A percentile compares a stretch with the other conserved stretches of the same genome.
These are phyloP conservation scores for Ephydatia muelleri DNA, from an alignment of 37 sponge, comb jelly and placozoan species.

Conservation along the genomic window DNA sequence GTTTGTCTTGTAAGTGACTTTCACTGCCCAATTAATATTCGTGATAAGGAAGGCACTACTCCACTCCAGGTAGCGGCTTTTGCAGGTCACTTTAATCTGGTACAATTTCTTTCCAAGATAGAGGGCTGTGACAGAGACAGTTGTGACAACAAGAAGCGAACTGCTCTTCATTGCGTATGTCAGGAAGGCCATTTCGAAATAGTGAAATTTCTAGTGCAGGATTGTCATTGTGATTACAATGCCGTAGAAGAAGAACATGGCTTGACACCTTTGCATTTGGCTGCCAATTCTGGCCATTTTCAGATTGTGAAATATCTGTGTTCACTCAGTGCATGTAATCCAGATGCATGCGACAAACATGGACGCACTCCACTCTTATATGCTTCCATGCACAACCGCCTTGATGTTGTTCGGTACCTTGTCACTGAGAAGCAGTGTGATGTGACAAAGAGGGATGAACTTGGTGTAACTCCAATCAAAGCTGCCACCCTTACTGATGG, in stretches of 20 bases:
- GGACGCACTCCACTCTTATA: slow-evolving; percentile 38
- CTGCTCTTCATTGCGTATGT: slow-evolving; percentile 34
- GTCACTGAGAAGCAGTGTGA: background rate
- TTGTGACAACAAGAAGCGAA: slow-evolving; percentile 9
- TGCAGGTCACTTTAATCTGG: slow-evolving; percentile 2
- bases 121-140: slow-evolving; percentile 4
- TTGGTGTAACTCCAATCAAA: slow-evolving; percentile 44
- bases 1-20: background rate
- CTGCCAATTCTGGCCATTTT: slow-evolving; percentile 2
- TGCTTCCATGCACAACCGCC: slow-evolving; percentile 41
- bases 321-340: background rate
- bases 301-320: background rate
- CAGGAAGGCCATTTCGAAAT: background rate
- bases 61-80: slow-evolving; percentile 12
- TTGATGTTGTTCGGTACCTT: slow-evolving; percentile 36
- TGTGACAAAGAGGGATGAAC: slow-evolving; percentile 4
- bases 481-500: slow-evolving; percentile 41
- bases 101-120: background rate
- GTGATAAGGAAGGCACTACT: slow-evolving; percentile 9
- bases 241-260: slow-evolving; percentile 8
- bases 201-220: slow-evolving; percentile 14
- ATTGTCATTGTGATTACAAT: background rate
- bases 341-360: slow-evolving; percentile 24
- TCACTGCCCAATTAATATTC: background rate
- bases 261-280: slow-evolving; percentile 55